Evolutionary conservation across 35 echinoderm and acorn worm genomes (phyloP).

Genomic region (Lytechinus pictus): DNA sequence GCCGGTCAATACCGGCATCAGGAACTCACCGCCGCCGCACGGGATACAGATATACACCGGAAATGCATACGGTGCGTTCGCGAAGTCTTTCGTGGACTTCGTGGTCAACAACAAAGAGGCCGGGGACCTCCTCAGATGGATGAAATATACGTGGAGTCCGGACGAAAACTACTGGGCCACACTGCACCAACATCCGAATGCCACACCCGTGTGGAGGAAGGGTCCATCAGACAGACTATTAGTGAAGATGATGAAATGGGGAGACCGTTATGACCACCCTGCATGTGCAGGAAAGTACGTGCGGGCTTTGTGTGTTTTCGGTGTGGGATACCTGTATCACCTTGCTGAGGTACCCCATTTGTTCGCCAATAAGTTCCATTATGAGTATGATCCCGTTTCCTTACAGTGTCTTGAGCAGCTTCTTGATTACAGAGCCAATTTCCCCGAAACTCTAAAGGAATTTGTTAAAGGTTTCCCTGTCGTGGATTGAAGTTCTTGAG

Average conservation of each 20-base stretch:
- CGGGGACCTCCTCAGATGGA: constrained; percentile 57
- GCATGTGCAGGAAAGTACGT: constrained; percentile 65
- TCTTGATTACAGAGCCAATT: constrained; percentile 61
- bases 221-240: background rate
- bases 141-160: constrained; percentile 68
- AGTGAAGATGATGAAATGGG: constrained; percentile 58
- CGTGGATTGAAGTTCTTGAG: background rate
- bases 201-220: constrained; percentile 49
- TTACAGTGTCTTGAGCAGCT: constrained; percentile 68
- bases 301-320: constrained; percentile 58
- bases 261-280: constrained; percentile 6
- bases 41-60: constrained; percentile 61
- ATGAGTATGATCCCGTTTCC: constrained; percentile 59
- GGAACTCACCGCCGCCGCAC: constrained; percentile 57
- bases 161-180: constrained; percentile 75
- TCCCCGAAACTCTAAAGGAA: constrained; percentile 53
- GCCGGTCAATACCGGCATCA: background rate
- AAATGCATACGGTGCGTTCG: constrained; percentile 59
- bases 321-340: constrained; percentile 54
- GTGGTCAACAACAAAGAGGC: constrained; percentile 39
- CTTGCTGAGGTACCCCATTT: constrained; percentile 55
- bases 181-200: constrained; percentile 15
- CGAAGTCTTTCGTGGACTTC: constrained; percentile 61
- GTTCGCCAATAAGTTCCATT: constrained; percentile 80
- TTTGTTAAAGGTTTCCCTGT: constrained; percentile 68